Evolutionary conservation across 1,140 invertebrate species (phyloP), one percentile per base, ranked within the genome.

Genomic region (Ceratosolen solmsi): DNA sequence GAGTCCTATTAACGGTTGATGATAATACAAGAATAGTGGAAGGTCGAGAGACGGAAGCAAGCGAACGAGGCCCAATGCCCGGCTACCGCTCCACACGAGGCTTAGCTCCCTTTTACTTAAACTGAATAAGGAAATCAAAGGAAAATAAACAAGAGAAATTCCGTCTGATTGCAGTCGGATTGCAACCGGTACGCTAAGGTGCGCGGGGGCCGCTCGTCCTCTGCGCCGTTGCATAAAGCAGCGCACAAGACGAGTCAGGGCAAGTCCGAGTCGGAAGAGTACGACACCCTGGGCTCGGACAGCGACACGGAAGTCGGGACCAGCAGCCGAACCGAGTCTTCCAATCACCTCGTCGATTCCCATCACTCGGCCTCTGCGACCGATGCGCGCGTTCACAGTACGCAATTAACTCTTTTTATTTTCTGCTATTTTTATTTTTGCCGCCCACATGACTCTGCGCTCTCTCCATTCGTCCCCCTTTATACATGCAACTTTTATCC

Each of bases 261-360:
- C 85, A 93, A 93, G 89, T 93, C 93, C 80, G 93, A 94, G 90
- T 94, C 93, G 79, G 93, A 94, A 87, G 93, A 94, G 86, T 94
- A 94, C 86, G 93, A 94, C 87, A 94, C 93, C 85, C 90, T 94
- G 82, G 93, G 93, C 86, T 93, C 93, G 83, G 93, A 94, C 87
- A 93, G 93, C 84, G 93, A 94, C 87, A 92, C 92, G 76, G 92
- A 92, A 88, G 90, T 92, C 87, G 92, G 91, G 86, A 92, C 92
- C 85, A 92, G 92, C 88, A 92, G 92, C 89, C 87, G 92, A 89
- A 91, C 92, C 82, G 93, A 93, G 88, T 92, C 92, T 84, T 93
- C 92, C 82, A 93, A 91, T 89, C 93, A 93, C 86, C 90, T 93
- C 88, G 92, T 93, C 87, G 92, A 93, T 89, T 90, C 92, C 88